phyloP scores from a whole-genome alignment of 2,113 vertebrate genomes.

The Sinocyclocheilus grahami region DNA sequence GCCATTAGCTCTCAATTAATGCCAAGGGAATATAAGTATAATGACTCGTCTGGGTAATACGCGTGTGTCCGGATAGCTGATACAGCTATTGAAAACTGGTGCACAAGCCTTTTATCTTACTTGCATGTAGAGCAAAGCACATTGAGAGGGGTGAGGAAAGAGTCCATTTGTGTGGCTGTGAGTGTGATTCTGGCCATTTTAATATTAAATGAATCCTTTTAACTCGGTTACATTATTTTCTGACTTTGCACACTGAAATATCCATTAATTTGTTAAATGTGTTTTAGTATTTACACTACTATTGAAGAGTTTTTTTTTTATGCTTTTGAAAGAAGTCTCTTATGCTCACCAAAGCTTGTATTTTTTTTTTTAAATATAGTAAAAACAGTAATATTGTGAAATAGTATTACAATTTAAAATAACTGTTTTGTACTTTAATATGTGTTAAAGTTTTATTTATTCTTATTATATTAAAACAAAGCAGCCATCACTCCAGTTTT shows the following conservation, averaged over 20 bases:
- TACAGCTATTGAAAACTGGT: conserved; percentile 30
- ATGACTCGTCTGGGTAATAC: conserved; percentile 32
- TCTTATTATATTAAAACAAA: background rate
- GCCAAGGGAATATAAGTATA: conserved; percentile 54
- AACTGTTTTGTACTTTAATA: background rate
- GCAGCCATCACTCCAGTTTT: background rate
- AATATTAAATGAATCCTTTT: background rate
- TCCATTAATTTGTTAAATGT: background rate
- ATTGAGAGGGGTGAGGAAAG: conserved; percentile 3
- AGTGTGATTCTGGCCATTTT: conserved; percentile 7
- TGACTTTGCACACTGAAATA: background rate
- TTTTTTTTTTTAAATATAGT: background rate
- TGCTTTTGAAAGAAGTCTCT: background rate
- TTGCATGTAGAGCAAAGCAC: background rate
- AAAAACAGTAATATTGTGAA: background rate
- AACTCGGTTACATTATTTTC: background rate
- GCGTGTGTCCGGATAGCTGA: conserved; percentile 25
- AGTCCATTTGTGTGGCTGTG: background rate
- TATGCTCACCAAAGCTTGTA: background rate
- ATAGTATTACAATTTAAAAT: background rate
- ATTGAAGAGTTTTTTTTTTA: background rate
- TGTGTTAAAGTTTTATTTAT: background rate
- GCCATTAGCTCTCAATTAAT: conserved; percentile 54
- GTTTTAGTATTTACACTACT: background rate
- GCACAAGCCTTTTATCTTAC: conserved; percentile 22